Evolutionary conservation across 1,140 invertebrate species (phyloP).

Genomic region (Aphaenogaster rudis): DNA sequence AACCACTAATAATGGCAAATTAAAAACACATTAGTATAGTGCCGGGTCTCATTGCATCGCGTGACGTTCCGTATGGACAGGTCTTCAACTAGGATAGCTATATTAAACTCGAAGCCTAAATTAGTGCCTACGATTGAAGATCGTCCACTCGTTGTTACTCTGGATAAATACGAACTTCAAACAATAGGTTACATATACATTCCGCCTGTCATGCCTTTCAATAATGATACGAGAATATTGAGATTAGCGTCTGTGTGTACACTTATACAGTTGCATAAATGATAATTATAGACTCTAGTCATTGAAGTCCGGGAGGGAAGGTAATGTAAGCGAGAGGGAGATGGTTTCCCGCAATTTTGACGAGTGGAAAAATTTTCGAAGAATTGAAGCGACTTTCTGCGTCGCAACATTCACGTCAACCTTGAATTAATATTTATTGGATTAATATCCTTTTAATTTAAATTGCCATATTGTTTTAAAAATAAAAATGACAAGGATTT

Average conservation of each 20-base stretch:
- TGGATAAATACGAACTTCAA: not conserved
- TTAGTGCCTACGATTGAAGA: not conserved
- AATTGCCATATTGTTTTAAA: not conserved
- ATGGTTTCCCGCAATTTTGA: not conserved
- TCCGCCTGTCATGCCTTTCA: not conserved
- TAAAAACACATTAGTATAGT: slow-evolving; percentile 22
- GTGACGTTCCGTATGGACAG: not conserved
- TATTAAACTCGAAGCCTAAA: slow-evolving; percentile 12
- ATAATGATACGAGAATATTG: not conserved
- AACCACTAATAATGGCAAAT: slow-evolving; percentile 10
- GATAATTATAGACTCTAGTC: not conserved
- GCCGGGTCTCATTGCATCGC: not conserved
- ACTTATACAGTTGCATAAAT: not conserved
- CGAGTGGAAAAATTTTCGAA: not conserved
- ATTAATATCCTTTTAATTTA: not conserved
- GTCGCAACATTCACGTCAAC: not conserved
- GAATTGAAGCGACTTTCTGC: not conserved
- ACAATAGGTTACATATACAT: slow-evolving; percentile 19
- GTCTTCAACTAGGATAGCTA: slow-evolving; percentile 4
- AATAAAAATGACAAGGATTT: not conserved
- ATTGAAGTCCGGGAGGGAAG: no score
- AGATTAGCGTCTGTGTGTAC: not conserved
- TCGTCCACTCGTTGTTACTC: not conserved
- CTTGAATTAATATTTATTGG: not conserved
- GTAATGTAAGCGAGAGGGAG: no score